Evolutionary conservation across 2,797 vertebrate genomes (phyloP), one percentile per base, ranked within the genome.

Genomic region (Phalloptychus januarius): DNA sequence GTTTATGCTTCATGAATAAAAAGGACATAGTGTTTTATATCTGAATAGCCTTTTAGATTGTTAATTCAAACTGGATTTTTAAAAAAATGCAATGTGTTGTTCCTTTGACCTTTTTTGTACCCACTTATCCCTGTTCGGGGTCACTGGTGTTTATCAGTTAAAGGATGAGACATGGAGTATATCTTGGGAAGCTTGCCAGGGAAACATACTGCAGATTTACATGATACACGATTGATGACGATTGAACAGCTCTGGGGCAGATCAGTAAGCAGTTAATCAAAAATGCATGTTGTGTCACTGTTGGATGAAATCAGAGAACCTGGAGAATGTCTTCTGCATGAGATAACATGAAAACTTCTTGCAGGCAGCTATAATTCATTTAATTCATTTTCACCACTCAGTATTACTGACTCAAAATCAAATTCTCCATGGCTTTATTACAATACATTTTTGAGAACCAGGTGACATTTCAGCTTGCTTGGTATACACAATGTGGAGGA

Each of bases 401-500:
- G 23, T 23, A 67, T 67, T 40, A 12, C 3, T 25, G 36, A 67
- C 11, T 4, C 33, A 3, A 67, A 67, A 36, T 1, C 36, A 1
- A 33, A 25, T 23, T 1, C 20, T 1, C 16, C 20, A 67, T 23
- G 38, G 20, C 18, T 10, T 23, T 40, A 25, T 40, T 40, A 25
- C 1, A 38, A 40, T 25, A 25, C 2, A 25, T 67, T 10, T 40
- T 11, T 67, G 36, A 67, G 7, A 67, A 40, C 20, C 11, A 67
- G 10, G 4, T 40, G 36, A 40, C 12, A 40, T 40, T 38, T 65
- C 18, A 65, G 18, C 33, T 36, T 36, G 18, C 7, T 36, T 65
- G 15, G 48, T 80, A 74, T 2, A 2, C 33, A 75, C 48, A 78
- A 28, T 85, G 76, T 71, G 31, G n/a, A 79, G 50, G 11, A 76